Conservation (phyloP, 2,113 vertebrate genomes). For the Variabilichromis moorii region DNA sequence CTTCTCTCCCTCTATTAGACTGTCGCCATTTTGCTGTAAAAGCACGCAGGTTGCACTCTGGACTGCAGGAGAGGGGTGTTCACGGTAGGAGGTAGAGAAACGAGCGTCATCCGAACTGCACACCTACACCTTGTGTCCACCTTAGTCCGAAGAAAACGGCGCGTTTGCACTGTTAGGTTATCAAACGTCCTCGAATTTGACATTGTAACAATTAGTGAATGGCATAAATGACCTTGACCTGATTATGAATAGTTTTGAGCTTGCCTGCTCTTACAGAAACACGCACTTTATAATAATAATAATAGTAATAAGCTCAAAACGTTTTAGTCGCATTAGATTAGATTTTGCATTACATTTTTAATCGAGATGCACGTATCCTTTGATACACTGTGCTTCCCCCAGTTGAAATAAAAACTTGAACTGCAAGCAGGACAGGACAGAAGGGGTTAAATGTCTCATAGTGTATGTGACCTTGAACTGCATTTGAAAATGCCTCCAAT, state of each 20-base stretch:
- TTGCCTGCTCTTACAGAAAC: background rate
- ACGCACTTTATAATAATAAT: background rate
- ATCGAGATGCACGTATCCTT: background rate
- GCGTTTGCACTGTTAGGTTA: background rate
- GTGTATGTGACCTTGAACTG: background rate
- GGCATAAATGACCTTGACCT: background rate
- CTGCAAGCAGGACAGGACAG: background rate
- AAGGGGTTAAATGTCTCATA: background rate
- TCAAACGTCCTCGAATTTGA: background rate
- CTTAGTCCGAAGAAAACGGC: background rate
- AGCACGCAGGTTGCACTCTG: slow-evolving; percentile 56
- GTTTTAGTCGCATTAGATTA: background rate
- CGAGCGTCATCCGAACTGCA: background rate
- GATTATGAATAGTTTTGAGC: background rate
- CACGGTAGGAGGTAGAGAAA: background rate
- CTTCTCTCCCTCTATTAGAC: slow-evolving; percentile 33
- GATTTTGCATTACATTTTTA: background rate
- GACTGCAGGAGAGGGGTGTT: slow-evolving; percentile 29
- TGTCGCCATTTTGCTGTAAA: slow-evolving; percentile 70
- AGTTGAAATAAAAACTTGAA: background rate
- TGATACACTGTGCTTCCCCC: background rate
- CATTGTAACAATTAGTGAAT: background rate
- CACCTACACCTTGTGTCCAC: background rate
- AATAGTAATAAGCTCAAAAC: background rate
- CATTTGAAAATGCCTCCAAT: slow-evolving; percentile 1